phyloP scores from a whole-genome alignment of 2,888 invertebrate genomes.

The Atherix ibis region DNA sequence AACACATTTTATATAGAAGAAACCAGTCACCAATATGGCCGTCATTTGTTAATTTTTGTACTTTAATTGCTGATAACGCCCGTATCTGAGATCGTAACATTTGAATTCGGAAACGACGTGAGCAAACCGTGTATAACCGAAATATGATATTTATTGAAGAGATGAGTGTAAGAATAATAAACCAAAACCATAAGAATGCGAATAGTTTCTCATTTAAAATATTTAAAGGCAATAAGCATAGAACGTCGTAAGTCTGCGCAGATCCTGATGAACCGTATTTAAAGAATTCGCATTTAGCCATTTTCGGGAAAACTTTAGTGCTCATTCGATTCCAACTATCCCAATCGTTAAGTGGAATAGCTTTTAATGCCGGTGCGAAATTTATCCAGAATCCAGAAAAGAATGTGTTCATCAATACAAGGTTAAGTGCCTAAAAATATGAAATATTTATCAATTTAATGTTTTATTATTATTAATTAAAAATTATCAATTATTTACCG shows the following conservation, averaged over 20 bases:
- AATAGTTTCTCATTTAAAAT: constrained; percentile 68
- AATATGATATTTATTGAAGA: constrained; percentile 49
- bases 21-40: constrained; percentile 60
- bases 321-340: constrained; percentile 24
- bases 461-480: background rate
- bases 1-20: constrained; percentile 54
- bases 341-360: constrained; percentile 23
- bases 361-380: constrained; percentile 21
- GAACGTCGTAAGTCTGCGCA: constrained; percentile 58
- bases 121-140: constrained; percentile 40
- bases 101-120: constrained; percentile 38
- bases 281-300: constrained; percentile 79
- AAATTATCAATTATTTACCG: constrained; percentile 36
- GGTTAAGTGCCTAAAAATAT: constrained; percentile 20
- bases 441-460: background rate
- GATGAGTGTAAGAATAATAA: constrained; percentile 44
- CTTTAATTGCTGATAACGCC: constrained; percentile 16
- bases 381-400: constrained; percentile 26
- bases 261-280: constrained; percentile 73
- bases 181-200: constrained; percentile 59
- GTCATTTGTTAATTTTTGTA: constrained; percentile 15
- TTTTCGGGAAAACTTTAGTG: constrained; percentile 36
- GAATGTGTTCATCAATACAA: constrained; percentile 23
- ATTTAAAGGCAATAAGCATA: constrained; percentile 63
- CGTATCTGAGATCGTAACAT: constrained; percentile 21